A percentile compares a stretch with the other conserved stretches of the same genome.
phyloP scores from a whole-genome alignment of 1,140 invertebrate species.

The Zaprionus ornatus region DNA sequence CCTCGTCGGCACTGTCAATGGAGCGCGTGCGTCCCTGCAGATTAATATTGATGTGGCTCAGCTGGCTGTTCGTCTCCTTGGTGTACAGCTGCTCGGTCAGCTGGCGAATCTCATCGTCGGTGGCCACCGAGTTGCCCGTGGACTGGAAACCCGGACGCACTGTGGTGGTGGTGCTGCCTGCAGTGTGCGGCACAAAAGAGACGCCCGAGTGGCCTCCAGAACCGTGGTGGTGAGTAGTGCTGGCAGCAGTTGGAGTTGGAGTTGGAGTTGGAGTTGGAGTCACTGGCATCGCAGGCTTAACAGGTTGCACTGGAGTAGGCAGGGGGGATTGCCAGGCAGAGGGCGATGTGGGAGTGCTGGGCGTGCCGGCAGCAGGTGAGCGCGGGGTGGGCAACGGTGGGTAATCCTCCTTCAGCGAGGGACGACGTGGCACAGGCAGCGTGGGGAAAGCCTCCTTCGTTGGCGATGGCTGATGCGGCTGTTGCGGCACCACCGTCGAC shows the following conservation, averaged over 20 bases:
- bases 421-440: conserved; percentile 62
- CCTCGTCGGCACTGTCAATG: conserved; percentile 88
- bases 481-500: conserved; percentile 49
- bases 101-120: conserved; percentile 84
- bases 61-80: conserved; percentile 89
- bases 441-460: conserved; percentile 72
- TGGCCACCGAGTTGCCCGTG: conserved; percentile 75
- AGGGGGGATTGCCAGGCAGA: conserved; percentile 63
- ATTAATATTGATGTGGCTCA: conserved; percentile 88
- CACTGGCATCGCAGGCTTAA: conserved; percentile 27
- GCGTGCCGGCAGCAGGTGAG: conserved; percentile 32
- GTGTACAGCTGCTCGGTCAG: conserved; percentile 89
- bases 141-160: conserved; percentile 67
- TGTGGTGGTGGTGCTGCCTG: conserved; percentile 48
- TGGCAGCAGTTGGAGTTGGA: not conserved
- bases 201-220: conserved; percentile 37
- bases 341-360: conserved; percentile 49
- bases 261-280: conserved; percentile 5
- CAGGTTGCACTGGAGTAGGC: conserved; percentile 59
- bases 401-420: conserved; percentile 71
- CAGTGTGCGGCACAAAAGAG: conserved; percentile 58
- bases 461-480: conserved; percentile 33
- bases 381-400: conserved; percentile 58
- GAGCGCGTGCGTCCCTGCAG: conserved; percentile 89
- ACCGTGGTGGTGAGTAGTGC: not conserved